Base-by-base conservation (phyloP, 1,140 invertebrate genomes). In the Lamellibrachia luymesi region DNA sequence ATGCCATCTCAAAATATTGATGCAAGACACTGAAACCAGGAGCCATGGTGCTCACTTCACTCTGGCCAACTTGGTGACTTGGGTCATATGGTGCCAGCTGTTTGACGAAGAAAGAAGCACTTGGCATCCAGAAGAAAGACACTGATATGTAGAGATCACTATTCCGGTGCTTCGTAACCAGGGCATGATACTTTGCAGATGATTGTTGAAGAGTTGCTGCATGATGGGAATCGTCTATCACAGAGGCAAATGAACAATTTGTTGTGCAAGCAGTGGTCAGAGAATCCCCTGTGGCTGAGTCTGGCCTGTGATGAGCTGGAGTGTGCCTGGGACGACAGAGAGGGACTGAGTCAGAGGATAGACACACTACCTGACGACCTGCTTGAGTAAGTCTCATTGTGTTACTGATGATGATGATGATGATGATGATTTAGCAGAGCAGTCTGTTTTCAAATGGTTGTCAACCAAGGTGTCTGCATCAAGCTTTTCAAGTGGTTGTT, bases 201-300 rank as follows among this genome's bases (percentile, higher is more conserved):
- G 49, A 91, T 91, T 50, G 49, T 91, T 50, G 49, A 91, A n/a
- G 49, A 91, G 10, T 50, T 91, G 49, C 91, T 91, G 91, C 38
- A n/a, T 4, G 91, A n/a, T 52, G 92, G 51, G 27, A 92, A 92
- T 4, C 92, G 51, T 64, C 92, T 92, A 10, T 52, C 50, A 92
- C 91, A 17, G 90, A 10, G 50, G 80, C 95, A 96, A 94, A 92
- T 95, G 93, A 94, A 93, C 6, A 91, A 92, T 25, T 93, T 96
- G 91, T 52, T 96, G 92, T 92, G 93, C 13, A 95, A 95, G 90
- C 93, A 94, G 13, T 95, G 94, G 1, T 96, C 96, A 17, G 94
- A 95, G 50, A 96, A 96, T 93, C 95, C 95, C 50, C 92, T 96
- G 10, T 96, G 94, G 94, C 92, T 96, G 93, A 94, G 92, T 50